These are phyloP conservation scores for Chiroxiphia lanceolata DNA, from an alignment of 2,797 vertebrate genomes.

Conservation along the genomic window DNA sequence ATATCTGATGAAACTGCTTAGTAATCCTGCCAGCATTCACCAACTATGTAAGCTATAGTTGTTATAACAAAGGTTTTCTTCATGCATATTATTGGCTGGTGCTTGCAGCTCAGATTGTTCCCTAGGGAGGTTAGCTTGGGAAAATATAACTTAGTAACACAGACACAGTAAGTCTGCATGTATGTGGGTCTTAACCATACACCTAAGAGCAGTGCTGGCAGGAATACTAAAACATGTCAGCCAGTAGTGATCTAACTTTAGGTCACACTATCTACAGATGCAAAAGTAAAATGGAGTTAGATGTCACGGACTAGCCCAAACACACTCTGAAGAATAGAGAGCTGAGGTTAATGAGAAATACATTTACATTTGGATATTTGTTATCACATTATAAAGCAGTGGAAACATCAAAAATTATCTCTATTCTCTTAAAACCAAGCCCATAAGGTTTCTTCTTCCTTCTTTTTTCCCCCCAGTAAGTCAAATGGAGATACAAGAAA, in stretches of 20 bases:
- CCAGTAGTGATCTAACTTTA: background rate
- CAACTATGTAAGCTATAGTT: background rate
- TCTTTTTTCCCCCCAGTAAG: background rate
- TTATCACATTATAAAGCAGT: background rate
- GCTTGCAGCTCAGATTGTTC: background rate
- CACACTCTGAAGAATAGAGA: background rate
- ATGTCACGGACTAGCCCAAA: background rate
- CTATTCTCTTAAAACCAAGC: background rate
- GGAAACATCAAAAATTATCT: background rate
- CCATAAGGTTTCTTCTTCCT: background rate
- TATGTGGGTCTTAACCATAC: background rate
- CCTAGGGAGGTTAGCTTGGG: background rate
- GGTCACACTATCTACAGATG: background rate
- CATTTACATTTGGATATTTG: background rate
- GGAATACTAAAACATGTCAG: background rate
- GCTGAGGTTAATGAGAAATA: background rate
- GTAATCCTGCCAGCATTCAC: background rate
- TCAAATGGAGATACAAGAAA: background rate
- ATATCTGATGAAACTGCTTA: background rate
- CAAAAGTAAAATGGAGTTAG: background rate
- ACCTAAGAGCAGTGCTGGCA: background rate
- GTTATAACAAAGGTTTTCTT: background rate
- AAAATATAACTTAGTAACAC: background rate
- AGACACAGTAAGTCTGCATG: background rate
- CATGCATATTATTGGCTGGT: background rate